Conservation (phyloP, 2,888 invertebrate species). For the Drosophila mettleri region DNA sequence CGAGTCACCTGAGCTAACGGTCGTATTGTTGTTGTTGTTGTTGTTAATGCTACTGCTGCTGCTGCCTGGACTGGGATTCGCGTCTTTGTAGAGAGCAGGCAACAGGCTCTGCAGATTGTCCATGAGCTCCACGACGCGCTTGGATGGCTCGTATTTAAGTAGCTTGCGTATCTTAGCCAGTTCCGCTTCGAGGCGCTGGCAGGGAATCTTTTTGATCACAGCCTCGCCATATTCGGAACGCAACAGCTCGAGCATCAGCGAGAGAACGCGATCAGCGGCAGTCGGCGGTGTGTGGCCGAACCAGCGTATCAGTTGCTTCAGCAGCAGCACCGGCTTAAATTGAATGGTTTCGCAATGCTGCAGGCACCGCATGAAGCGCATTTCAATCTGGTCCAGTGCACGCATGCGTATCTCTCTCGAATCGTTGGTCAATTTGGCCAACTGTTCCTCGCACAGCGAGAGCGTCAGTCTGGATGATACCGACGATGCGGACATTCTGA, state of each 20-base stretch:
- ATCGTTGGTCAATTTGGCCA: slow-evolving; percentile 80
- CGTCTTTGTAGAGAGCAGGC: neutral
- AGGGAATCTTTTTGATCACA: slow-evolving; percentile 23
- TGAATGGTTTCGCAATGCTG: slow-evolving; percentile 70
- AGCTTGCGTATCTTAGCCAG: slow-evolving; percentile 76
- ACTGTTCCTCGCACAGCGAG: slow-evolving; percentile 52
- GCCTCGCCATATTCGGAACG: slow-evolving; percentile 70
- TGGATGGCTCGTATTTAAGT: slow-evolving; percentile 32
- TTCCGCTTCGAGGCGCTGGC: slow-evolving; percentile 63
- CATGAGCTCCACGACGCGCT: slow-evolving; percentile 45
- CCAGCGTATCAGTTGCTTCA: slow-evolving; percentile 84
- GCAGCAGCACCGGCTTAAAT: slow-evolving; percentile 78
- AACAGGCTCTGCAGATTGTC: slow-evolving; percentile 58
- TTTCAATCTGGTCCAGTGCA: slow-evolving; percentile 80
- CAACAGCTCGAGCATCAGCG: slow-evolving; percentile 76
- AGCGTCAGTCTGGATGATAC: slow-evolving; percentile 8
- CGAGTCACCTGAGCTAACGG: slow-evolving; percentile 28
- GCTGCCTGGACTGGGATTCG: neutral
- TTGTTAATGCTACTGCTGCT: neutral
- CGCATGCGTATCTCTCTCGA: slow-evolving; percentile 82
- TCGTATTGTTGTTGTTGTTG: no score
- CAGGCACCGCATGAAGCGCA: slow-evolving; percentile 74
- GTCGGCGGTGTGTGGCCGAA: slow-evolving; percentile 75
- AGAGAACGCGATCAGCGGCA: slow-evolving; percentile 75
- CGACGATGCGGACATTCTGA: slow-evolving; percentile 32